Conservation (phyloP, 2,888 invertebrate species). For the Zaprionus bogoriensis region DNA sequence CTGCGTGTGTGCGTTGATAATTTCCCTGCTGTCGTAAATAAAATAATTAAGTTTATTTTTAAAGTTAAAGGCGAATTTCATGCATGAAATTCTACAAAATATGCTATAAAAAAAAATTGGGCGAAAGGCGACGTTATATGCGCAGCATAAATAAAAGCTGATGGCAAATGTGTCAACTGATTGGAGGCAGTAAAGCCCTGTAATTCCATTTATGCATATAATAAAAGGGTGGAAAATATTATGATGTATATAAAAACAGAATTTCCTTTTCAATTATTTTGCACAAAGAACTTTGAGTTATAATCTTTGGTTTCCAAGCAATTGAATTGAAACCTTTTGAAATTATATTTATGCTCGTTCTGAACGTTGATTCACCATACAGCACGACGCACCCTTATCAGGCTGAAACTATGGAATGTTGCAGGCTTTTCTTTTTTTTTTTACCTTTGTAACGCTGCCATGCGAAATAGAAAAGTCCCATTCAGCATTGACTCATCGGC, state of each 20-base stretch:
- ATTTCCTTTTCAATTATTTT: neutral
- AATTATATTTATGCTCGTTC: neutral
- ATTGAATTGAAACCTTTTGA: neutral
- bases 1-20: slow-evolving; percentile 9
- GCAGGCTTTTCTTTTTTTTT: neutral
- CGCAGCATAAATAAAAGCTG: neutral
- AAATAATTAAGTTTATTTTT: slow-evolving; percentile 43
- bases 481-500: slow-evolving; percentile 31
- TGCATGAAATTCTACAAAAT: slow-evolving; percentile 8
- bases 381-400: neutral
- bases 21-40: slow-evolving; percentile 19
- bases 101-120: neutral
- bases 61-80: slow-evolving; percentile 7
- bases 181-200: neutral
- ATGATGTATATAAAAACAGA: neutral
- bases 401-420: neutral
- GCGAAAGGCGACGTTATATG: neutral
- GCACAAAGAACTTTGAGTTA: neutral
- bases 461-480: slow-evolving; percentile 11
- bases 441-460: slow-evolving; percentile 17
- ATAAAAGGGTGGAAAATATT: neutral
- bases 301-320: neutral
- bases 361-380: neutral
- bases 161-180: neutral
- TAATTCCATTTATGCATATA: neutral